Percentiles rank a stretch among this genome's conserved stretches.
Evolutionary conservation across 2,797 vertebrate species (phyloP).

Genomic region (Tokudaia tokunoshimensis): DNA sequence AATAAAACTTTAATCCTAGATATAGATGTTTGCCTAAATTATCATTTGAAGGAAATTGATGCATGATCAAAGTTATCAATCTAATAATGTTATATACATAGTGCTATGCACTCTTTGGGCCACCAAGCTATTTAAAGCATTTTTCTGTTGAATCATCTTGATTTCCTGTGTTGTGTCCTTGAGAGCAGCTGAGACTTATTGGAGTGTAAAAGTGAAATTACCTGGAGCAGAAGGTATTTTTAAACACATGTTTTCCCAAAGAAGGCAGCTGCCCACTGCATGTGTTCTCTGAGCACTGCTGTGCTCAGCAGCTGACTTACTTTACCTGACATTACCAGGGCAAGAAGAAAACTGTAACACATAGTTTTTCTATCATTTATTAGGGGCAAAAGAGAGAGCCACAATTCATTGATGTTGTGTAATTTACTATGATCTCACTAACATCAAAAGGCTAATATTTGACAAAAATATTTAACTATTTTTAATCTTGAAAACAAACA

Average conservation of each 20-base stretch:
- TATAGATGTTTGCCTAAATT: background rate
- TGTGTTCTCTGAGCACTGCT: constrained; percentile 79
- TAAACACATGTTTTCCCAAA: constrained; percentile 84
- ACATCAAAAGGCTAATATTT: constrained; percentile 61
- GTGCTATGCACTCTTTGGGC: background rate
- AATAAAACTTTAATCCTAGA: constrained; percentile 20
- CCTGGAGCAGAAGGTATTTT: constrained; percentile 85
- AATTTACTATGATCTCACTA: constrained; percentile 47
- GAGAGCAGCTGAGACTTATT: constrained; percentile 80
- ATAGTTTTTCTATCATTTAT: constrained; percentile 54
- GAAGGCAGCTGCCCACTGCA: constrained; percentile 84
- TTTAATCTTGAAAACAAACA: background rate
- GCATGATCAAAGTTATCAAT: constrained; percentile 40
- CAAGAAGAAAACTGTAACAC: constrained; percentile 43
- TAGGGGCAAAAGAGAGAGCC: constrained; percentile 58
- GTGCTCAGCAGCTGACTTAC: constrained; percentile 80
- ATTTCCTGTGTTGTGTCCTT: constrained; percentile 84
- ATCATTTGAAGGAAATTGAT: constrained; percentile 34
- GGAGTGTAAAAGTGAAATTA: constrained; percentile 80
- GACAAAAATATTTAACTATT: background rate
- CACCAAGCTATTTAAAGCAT: constrained; percentile 4
- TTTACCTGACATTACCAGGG: constrained; percentile 65
- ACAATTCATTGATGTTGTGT: constrained; percentile 19
- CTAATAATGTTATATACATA: background rate
- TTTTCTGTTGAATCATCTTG: constrained; percentile 44